A percentile compares a stretch with the other conserved stretches of the same genome.
phyloP scores from a whole-genome alignment of 1,140 invertebrate genomes.

The Atta cephalotes region DNA sequence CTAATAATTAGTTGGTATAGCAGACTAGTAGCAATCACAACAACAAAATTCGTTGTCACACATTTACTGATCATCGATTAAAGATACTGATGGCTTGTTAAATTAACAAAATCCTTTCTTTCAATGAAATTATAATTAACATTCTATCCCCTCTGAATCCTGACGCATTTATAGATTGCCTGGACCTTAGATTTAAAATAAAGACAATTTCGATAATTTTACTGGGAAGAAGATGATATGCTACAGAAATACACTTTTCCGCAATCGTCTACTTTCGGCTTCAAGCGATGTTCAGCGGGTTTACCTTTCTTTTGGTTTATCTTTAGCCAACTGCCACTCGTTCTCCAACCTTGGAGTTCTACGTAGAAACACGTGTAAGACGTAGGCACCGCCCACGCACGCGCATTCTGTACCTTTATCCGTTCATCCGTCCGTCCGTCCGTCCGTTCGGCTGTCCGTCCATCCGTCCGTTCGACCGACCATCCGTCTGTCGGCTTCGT shows the following conservation, averaged over 20 bases:
- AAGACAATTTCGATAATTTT: background rate
- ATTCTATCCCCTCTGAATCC: background rate
- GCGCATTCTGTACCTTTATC: conserved; percentile 76
- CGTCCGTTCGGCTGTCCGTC: conserved; percentile 42
- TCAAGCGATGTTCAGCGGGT: conserved; percentile 21
- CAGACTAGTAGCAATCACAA: too few species aligned
- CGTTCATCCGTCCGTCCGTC: conserved; percentile 62
- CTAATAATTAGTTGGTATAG: too few species aligned
- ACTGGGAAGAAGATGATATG: background rate
- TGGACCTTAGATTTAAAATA: background rate
- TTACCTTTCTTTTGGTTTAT: conserved; percentile 72
- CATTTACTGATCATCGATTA: too few species aligned
- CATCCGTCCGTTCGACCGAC: conserved; percentile 57
- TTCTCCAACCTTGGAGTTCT: conserved; percentile 79
- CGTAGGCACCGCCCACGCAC: conserved; percentile 80
- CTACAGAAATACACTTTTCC: background rate
- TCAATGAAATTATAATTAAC: background rate
- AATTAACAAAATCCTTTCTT: too few species aligned
- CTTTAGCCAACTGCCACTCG: conserved; percentile 81
- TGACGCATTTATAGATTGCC: background rate
- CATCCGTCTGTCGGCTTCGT: conserved; percentile 70
- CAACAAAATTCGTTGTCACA: too few species aligned
- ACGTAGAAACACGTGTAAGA: conserved; percentile 75
- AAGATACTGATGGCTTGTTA: too few species aligned
- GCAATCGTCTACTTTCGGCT: background rate